Base-by-base conservation (phyloP, 2,113 vertebrate genomes). In the Notechis scutatus region DNA sequence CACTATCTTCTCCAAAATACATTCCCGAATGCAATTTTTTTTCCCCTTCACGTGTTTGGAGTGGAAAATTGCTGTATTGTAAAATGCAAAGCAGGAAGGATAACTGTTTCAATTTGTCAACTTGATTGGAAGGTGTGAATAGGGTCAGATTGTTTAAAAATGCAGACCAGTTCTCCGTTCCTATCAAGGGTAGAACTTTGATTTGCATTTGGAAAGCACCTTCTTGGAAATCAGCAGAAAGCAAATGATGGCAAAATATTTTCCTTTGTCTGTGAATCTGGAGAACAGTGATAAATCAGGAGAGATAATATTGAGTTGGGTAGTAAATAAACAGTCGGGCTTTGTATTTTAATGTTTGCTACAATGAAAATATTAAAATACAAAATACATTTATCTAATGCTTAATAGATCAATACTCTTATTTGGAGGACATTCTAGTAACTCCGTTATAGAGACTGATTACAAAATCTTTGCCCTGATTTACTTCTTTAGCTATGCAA, bases 381-480 rank as follows among this genome's bases (percentile, higher is more conserved):
- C 69, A 81, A 81, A 81, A 81, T 81, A 52, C 26, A n/a, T 64
- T 34, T 85, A 87, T 21, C 59, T 61, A 87, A 87, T 50, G 24
- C 55, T 93, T 95, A 0, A 24, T 96, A 91, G 57, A 87, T 61
- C 81, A 90, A 59, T 96, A 92, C 92, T 86, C 55, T 90, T 96
- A 94, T 93, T 90, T 61, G 57, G 81, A 4, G 74, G 7, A 88
- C 96, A 92, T 88, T 88, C 42, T 45, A 94, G 55, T 29, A 92
- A 85, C 50, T 23, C 91, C 88, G 88, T 95, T 90, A 42, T 64
- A 88, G 81, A 29, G 1, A 47, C 90, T 96, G 93, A 94, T 95
- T 94, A 95, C 92, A 91, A 92, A 95, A 64, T 93, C 91, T 92
- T 90, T 92, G 26, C 42, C 52, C 90, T 93, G 90, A 90, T 95